phyloP scores from a whole-genome alignment of 1,140 invertebrate species.

The Tetramorium alpestre region DNA sequence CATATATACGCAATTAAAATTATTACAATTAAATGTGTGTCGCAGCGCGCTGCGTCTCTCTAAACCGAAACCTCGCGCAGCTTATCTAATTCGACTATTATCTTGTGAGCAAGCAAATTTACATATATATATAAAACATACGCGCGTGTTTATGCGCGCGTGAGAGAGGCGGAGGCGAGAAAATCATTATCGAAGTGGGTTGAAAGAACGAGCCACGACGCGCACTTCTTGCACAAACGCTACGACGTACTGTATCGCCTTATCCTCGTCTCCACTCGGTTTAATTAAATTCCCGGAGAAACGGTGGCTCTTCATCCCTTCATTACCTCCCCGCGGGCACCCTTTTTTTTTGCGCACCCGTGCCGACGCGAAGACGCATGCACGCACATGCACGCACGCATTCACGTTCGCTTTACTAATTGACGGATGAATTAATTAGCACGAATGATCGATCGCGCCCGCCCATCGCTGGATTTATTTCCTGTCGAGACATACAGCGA shows the following conservation, averaged over 20 bases:
- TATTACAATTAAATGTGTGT: conserved; percentile 15
- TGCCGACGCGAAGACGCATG: conserved; percentile 46
- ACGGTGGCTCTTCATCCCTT: conserved; percentile 67
- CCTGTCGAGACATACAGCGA: conserved; percentile 26
- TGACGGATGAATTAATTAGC: conserved; percentile 84
- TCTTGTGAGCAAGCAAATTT: neutral
- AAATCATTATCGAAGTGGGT: conserved; percentile 72
- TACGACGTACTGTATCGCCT: conserved; percentile 76
- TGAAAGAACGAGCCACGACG: conserved; percentile 68
- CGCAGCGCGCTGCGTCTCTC: neutral
- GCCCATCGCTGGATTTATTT: conserved; percentile 68
- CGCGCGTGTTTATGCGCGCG: neutral
- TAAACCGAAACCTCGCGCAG: conserved; percentile 4
- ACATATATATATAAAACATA: neutral
- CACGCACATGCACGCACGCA: conserved; percentile 14
- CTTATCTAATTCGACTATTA: neutral
- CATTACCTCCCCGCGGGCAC: conserved; percentile 1
- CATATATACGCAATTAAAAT: neutral
- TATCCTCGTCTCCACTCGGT: conserved; percentile 69
- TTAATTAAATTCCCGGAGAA: conserved; percentile 83
- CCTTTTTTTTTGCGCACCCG: neutral
- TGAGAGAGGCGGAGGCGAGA: conserved; percentile 41
- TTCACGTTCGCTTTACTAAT: conserved; percentile 76
- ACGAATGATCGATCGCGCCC: conserved; percentile 80
- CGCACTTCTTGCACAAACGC: conserved; percentile 76